Conservation (phyloP, 2,888 invertebrate genomes). For the Noctua janthe region DNA sequence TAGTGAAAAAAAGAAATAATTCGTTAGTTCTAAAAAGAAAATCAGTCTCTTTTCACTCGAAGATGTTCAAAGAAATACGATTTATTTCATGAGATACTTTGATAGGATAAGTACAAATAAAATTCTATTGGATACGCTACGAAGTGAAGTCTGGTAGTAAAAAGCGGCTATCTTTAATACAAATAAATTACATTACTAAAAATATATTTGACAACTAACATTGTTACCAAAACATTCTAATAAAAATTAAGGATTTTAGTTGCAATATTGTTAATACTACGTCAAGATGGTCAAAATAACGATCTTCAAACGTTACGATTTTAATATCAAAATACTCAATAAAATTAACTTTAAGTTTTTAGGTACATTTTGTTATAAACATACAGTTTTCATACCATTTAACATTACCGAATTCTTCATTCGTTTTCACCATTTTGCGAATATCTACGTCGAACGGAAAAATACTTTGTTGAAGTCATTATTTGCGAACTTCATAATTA, state of each 20-base stretch:
- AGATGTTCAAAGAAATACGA: slow-evolving; percentile 10
- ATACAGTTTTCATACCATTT: slow-evolving; percentile 68
- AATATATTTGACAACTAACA: not conserved
- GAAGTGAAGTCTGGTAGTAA: not conserved
- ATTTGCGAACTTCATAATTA: slow-evolving; percentile 3
- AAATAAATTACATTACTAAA: slow-evolving; percentile 8
- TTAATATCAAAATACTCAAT: slow-evolving; percentile 38
- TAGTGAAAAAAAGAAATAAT: slow-evolving; percentile 64
- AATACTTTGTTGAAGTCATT: slow-evolving; percentile 12
- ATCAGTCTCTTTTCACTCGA: not conserved
- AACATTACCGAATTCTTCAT: slow-evolving; percentile 59
- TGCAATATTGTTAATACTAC: slow-evolving; percentile 7
- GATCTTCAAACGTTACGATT: slow-evolving; percentile 34
- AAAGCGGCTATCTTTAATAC: not conserved
- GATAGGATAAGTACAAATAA: slow-evolving; percentile 10
- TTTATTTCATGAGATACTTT: slow-evolving; percentile 21
- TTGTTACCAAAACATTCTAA: not conserved
- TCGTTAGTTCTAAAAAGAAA: slow-evolving; percentile 16
- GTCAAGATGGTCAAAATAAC: slow-evolving; percentile 1
- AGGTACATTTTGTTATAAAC: slow-evolving; percentile 41
- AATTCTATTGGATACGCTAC: slow-evolving; percentile 5
- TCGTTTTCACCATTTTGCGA: slow-evolving; percentile 75
- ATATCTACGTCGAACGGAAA: slow-evolving; percentile 72
- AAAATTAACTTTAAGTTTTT: slow-evolving; percentile 3
- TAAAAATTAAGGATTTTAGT: not conserved